Evolutionary conservation across 2,888 invertebrate species (phyloP), one percentile per base, ranked within the genome.

Genomic region (Panopea generosa): DNA sequence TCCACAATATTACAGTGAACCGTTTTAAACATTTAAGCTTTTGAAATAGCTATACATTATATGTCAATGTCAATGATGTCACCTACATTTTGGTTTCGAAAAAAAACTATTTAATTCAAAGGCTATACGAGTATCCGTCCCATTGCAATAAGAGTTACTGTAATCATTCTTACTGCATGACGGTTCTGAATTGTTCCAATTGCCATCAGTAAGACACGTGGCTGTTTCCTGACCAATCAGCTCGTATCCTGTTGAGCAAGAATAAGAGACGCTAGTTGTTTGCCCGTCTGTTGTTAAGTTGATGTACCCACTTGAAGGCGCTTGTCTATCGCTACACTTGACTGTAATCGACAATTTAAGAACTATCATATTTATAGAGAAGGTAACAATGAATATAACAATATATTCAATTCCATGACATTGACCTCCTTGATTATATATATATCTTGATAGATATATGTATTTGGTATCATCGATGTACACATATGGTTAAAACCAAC

Each of bases 271-370:
- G 11, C 49, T 68, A 1, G 59, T 68, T 9, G 45, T 49, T 20
- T 59, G 61, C 24, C 68, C 68, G 33, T 74, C 74, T 11, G 74
- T 74, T 18, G 33, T 24, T 18, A 74, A 18, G 43, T 26, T 68
- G 2, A 74, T 14, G 20, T 20, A 57, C 26, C 74, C 74, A 26
- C 74, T 74, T 11, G 43, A 24, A 20, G 74, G 74, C n/a, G 62
- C 22, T 2, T 33, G 20, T 38, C 74, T 50, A 16, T 50, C 40
- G 33, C 45, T 27, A n/a, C 74, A 74, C 29, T 68, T 22, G 0
- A 43, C 74, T 74, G 68, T n/a, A 22, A 65, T 50, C 33, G 2
- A 22, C 26, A 20, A 26, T 4, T 3, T 45, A 6, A 4, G 6
- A 6, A 16, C 7, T n/a, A 9, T 45, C 16, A 16, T 16, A 6